A percentile compares a stretch with the other conserved stretches of the same genome.
phyloP scores from a whole-genome alignment of 35 echinoderm and acorn worm species.

The Apostichopus japonicus region DNA sequence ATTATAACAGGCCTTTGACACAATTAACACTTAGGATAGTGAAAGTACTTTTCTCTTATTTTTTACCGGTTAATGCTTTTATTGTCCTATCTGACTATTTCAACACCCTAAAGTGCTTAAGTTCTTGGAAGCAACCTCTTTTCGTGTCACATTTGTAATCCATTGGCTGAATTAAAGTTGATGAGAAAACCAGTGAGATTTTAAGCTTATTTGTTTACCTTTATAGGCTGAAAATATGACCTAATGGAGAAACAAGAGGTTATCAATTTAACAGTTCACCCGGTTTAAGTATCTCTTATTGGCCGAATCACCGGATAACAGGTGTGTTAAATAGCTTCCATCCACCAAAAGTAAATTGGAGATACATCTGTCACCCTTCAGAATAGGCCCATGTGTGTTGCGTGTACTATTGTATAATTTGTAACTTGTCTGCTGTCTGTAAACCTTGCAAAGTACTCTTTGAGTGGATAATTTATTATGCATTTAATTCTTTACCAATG shows the following conservation, averaged over 20 bases:
- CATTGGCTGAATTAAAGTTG: neutral
- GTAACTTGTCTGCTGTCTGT: too few relatives aligned
- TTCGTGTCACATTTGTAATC: conserved; percentile 19
- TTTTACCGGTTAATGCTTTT: neutral
- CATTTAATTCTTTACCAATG: too few relatives aligned
- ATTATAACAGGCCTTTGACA: neutral
- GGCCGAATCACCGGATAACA: conserved; percentile 19
- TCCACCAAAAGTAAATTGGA: too few relatives aligned
- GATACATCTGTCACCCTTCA: too few relatives aligned
- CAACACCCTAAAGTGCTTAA: neutral
- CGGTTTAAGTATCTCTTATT: neutral
- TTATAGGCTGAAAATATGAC: conserved; percentile 18
- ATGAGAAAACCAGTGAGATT: conserved; percentile 9
- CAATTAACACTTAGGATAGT: neutral
- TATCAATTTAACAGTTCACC: neutral
- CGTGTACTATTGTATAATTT: too few relatives aligned
- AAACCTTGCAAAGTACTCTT: too few relatives aligned
- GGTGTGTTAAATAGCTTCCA: conserved; percentile 21
- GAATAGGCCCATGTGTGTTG: too few relatives aligned
- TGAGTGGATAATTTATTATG: too few relatives aligned
- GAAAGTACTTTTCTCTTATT: neutral
- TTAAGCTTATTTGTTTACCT: neutral
- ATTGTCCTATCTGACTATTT: neutral
- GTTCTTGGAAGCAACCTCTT: conserved; percentile 17
- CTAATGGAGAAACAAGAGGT: conserved; percentile 21